These are phyloP conservation scores for Trissolcus japonicus DNA, from an alignment of 2,888 invertebrate genomes.

Conservation along the genomic window DNA sequence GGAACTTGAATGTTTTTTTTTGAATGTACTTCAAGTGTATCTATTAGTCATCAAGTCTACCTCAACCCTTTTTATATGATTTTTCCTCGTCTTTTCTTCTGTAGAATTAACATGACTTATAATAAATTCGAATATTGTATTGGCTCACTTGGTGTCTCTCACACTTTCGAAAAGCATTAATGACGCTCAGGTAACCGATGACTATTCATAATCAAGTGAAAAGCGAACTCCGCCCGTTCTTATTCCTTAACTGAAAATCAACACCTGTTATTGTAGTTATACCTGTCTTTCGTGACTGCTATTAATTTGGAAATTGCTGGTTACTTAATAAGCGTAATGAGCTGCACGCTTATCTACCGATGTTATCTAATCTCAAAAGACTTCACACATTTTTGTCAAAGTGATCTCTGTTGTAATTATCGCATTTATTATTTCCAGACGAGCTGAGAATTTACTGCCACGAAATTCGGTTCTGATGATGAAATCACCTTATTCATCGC, in stretches of 20 bases:
- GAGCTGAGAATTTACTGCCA: constrained; percentile 4
- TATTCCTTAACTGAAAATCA: constrained; percentile 50
- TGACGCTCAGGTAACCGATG: constrained; percentile 50
- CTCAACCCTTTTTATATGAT: constrained; percentile 12
- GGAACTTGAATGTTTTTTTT: constrained; percentile 10
- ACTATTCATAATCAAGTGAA: constrained; percentile 52
- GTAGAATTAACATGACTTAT: constrained; percentile 29
- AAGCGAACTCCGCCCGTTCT: constrained; percentile 46
- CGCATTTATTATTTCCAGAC: constrained; percentile 19
- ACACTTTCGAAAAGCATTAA: constrained; percentile 41
- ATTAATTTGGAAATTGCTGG: constrained; percentile 72
- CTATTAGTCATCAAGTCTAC: constrained; percentile 21
- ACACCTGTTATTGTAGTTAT: constrained; percentile 58
- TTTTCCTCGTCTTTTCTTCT: constrained; percentile 14
- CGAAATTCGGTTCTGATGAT: background rate
- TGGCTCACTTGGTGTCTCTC: constrained; percentile 43
- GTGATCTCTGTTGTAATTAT: constrained; percentile 26
- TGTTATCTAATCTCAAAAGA: constrained; percentile 59
- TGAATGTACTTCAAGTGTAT: constrained; percentile 21
- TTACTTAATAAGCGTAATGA: constrained; percentile 66
- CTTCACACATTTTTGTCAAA: constrained; percentile 44
- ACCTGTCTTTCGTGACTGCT: constrained; percentile 64
- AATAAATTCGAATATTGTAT: constrained; percentile 38
- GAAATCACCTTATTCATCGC: background rate
- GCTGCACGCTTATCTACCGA: constrained; percentile 58